Base-by-base conservation (phyloP, 1,140 invertebrate genomes). In the Leptopilina boulardi region DNA sequence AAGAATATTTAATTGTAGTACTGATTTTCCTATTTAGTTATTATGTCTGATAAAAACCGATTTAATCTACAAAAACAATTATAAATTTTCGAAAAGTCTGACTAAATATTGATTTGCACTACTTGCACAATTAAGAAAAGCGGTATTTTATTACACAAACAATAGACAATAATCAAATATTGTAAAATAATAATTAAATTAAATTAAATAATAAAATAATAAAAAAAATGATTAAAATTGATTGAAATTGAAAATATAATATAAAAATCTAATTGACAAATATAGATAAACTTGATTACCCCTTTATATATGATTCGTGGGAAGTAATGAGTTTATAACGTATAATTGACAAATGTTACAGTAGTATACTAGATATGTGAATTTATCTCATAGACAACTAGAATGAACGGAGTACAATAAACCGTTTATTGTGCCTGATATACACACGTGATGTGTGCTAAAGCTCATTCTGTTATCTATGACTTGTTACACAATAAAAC, bases 381-480 rank as follows among this genome's bases (percentile, higher is more conserved):
- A 66, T 66, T 66, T 4, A 34, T 66, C 3, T 30, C 15, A 66
- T 66, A 66, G 23, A n/a, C 26, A 66, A 66, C 26, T 66, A 66
- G 26, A n/a, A 66, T n/a, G 11, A 30, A 66, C 6, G 13, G 11
- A 34, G 23, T 5, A 15, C 23, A 26, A 66, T 66, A 66, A 66
- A 66, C 59, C 26, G 26, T 66, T 34, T 66, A 66, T 34, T 66
- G 59, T 4, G 15, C 26, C 26, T 66, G 59, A 66, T 34, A 30
- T 23, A n/a, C 59, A 30, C 59, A n/a, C 59, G 59, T 66, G 59
- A 66, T 66, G 21, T 66, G 26, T 23, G 26, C n/a, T 13, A 66
- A 66, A 66, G 11, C 59, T n/a, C 59, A 30, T 66, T 9, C 3
- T 30, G 13, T 66, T 34, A 30, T 30, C 21, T n/a, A 30, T 26